These are phyloP conservation scores for Neocloeon triangulifer DNA, from an alignment of 1,140 invertebrate genomes.

Conservation along the genomic window DNA sequence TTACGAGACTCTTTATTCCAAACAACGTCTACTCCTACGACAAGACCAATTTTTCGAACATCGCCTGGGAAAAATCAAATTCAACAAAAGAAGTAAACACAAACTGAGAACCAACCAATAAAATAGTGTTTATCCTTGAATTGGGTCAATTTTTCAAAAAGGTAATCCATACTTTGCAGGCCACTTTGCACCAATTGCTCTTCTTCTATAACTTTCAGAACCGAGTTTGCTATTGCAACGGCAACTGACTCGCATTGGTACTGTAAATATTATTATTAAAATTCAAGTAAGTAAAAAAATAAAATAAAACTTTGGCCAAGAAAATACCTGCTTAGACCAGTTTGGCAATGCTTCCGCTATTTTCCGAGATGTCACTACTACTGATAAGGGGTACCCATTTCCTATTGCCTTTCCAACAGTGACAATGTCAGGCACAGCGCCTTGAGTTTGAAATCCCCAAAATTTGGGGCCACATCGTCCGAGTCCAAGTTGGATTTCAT, in stretches of 20 bases:
- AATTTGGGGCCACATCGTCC: conserved; percentile 26
- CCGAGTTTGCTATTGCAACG: too few species aligned
- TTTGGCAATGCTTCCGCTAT: conserved; percentile 19
- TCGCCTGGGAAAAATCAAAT: conserved; percentile 11
- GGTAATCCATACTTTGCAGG: too few species aligned
- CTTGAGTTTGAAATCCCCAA: conserved; percentile 26
- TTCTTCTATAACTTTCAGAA: too few species aligned
- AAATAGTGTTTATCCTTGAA: too few species aligned
- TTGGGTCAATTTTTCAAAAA: too few species aligned
- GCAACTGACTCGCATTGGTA: too few species aligned
- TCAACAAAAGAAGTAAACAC: too few species aligned
- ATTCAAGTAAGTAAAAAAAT: too few species aligned
- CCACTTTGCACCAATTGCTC: too few species aligned
- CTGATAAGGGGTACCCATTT: conserved; percentile 36
- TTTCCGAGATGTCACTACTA: conserved; percentile 30
- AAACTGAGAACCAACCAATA: too few species aligned
- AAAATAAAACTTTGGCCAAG: too few species aligned
- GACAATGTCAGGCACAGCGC: conserved; percentile 28
- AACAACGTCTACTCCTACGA: conserved; percentile 14
- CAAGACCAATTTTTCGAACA: conserved; percentile 13
- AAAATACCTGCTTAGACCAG: conserved; percentile 20
- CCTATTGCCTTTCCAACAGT: conserved; percentile 32
- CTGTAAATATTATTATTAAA: too few species aligned
- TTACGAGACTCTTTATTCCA: conserved; percentile 8
- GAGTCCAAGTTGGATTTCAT: conserved; percentile 39